Percentiles rank a stretch among this genome's conserved stretches.
Evolutionary conservation across 2,113 vertebrate species (phyloP).

Genomic region (Sciurus niger): DNA sequence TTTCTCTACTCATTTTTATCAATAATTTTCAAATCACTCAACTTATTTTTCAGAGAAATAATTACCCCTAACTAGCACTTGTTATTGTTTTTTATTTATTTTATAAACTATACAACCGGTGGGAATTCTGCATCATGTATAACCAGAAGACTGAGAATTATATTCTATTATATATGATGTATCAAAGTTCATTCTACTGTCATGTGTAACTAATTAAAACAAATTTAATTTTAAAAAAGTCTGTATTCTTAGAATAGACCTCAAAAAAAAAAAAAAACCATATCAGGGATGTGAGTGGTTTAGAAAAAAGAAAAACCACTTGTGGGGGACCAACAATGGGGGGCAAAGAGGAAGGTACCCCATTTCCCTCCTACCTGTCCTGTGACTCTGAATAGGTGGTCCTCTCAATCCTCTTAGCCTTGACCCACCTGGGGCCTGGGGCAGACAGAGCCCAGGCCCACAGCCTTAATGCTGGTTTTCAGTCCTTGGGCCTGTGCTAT

Average conservation of each 20-base stretch:
- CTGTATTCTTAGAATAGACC: not conserved
- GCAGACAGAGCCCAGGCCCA: not conserved
- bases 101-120: too few species aligned
- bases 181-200: too few species aligned
- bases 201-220: too few species aligned
- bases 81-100: not conserved
- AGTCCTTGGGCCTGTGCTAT: not conserved
- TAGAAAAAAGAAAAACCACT: not conserved
- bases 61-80: not conserved
- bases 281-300: not conserved
- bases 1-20: not conserved
- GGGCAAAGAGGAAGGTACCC: not conserved
- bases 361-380: not conserved
- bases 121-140: too few species aligned
- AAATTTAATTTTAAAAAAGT: too few species aligned
- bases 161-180: too few species aligned
- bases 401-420: not conserved
- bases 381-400: not conserved
- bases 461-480: not conserved
- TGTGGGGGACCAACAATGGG: not conserved
- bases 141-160: too few species aligned
- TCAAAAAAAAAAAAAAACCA: not conserved
- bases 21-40: not conserved
- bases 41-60: slow-evolving; percentile 27
- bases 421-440: not conserved